phyloP scores from a whole-genome alignment of 1,140 invertebrate genomes.

The Grapholita molesta region DNA sequence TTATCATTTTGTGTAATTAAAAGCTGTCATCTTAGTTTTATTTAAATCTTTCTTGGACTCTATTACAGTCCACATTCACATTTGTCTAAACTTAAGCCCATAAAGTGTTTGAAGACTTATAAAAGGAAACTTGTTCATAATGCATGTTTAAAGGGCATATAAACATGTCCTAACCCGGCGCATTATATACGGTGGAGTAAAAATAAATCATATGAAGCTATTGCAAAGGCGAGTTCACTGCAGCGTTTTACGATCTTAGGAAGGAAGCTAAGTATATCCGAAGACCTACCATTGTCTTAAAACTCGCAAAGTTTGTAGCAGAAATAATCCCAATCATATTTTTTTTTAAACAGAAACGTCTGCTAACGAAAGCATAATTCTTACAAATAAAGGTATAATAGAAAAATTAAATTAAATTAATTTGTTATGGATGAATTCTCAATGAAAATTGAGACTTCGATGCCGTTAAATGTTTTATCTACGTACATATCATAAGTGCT shows the following conservation, averaged over 20 bases:
- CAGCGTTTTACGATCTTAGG: conserved; percentile 39
- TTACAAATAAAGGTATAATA: too few species aligned
- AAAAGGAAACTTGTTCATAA: neutral
- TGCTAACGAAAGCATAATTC: too few species aligned
- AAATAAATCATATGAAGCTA: conserved; percentile 41
- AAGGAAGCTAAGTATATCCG: conserved; percentile 28
- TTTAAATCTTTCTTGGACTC: neutral
- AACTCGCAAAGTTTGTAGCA: neutral
- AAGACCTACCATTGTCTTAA: neutral
- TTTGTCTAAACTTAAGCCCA: neutral
- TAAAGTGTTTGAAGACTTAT: neutral
- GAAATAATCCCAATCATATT: too few species aligned
- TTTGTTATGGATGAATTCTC: too few species aligned
- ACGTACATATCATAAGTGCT: too few species aligned
- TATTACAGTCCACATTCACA: neutral
- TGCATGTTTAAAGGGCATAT: neutral
- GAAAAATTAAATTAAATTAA: too few species aligned
- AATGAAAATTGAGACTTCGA: too few species aligned
- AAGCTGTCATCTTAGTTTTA: too few species aligned
- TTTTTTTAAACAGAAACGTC: too few species aligned
- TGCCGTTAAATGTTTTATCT: too few species aligned
- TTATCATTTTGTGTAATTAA: too few species aligned
- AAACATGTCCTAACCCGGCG: conserved; percentile 27
- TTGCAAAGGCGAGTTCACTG: conserved; percentile 43
- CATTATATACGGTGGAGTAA: conserved; percentile 33